Evolutionary conservation across 2,113 vertebrate species (phyloP).

Genomic region (Cairina moschata): DNA sequence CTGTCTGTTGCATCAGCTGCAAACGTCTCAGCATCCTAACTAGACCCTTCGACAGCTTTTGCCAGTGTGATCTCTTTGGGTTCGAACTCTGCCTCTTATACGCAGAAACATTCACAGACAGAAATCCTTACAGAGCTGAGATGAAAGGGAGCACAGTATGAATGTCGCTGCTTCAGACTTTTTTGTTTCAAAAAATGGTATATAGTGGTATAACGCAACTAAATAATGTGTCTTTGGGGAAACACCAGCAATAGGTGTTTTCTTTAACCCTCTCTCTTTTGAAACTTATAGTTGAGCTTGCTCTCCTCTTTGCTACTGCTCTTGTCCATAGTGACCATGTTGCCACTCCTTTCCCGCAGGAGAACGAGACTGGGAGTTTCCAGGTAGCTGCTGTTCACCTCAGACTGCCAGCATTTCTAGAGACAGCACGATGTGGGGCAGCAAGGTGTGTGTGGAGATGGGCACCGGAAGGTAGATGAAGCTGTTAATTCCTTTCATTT

Average conservation of each 20-base stretch:
- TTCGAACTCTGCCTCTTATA: background rate
- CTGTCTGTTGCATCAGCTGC: background rate
- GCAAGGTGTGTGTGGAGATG: rapidly evolving
- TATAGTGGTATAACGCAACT: background rate
- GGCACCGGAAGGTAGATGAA: background rate
- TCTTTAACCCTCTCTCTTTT: background rate
- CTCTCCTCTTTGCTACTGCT: background rate
- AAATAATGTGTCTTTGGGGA: background rate
- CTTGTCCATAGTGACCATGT: background rate
- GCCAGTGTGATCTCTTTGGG: background rate
- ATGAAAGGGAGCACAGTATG: background rate
- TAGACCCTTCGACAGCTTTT: background rate
- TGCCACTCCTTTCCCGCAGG: background rate
- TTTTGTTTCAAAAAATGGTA: background rate
- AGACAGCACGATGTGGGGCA: background rate
- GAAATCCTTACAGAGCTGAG: background rate
- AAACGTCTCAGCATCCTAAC: background rate
- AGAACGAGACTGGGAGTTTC: background rate
- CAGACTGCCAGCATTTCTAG: background rate
- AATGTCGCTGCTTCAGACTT: background rate
- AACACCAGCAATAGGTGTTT: background rate
- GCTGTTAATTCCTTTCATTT: no score
- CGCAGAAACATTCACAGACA: background rate
- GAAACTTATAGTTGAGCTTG: background rate
- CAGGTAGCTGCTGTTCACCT: background rate